Evolutionary conservation across 2,888 invertebrate genomes (phyloP).

Genomic region (Salpingus planirostris): DNA sequence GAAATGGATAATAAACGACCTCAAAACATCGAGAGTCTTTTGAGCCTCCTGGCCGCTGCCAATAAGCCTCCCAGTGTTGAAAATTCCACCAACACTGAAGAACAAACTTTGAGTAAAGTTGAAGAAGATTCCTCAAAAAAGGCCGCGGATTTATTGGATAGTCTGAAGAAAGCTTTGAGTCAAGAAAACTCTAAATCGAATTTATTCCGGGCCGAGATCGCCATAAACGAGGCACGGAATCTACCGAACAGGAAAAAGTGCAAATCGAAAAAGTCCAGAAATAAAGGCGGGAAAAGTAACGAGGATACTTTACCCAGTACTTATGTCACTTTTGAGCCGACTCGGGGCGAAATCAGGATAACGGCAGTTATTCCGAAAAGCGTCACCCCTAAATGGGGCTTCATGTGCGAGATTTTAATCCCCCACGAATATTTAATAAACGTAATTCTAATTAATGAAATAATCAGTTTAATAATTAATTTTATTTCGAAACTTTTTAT

Average conservation of each 20-base stretch:
- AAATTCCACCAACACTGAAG: not conserved
- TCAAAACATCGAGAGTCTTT: not conserved
- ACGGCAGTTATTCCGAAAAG: conserved; percentile 33
- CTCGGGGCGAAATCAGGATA: conserved; percentile 31
- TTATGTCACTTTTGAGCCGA: conserved; percentile 53
- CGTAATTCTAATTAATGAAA: too few relatives aligned
- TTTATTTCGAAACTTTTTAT: conserved; percentile 18
- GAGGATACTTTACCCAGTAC: conserved; percentile 46
- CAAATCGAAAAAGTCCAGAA: conserved; percentile 32
- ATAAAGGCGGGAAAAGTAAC: conserved; percentile 24
- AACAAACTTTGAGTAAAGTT: not conserved
- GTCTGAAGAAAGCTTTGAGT: not conserved
- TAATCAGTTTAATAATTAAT: too few relatives aligned
- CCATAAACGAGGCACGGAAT: conserved; percentile 50
- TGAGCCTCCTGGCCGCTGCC: not conserved
- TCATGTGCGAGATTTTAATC: not conserved
- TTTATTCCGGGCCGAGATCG: conserved; percentile 44
- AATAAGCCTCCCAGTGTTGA: not conserved
- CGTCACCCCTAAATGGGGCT: not conserved
- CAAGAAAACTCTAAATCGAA: conserved; percentile 1
- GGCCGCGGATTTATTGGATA: not conserved
- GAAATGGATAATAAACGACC: not conserved
- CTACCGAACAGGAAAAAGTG: conserved; percentile 42
- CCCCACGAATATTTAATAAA: not conserved
- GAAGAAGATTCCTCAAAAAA: not conserved